These are phyloP conservation scores for Ictidomys tridecemlineatus DNA, from an alignment of 2,113 vertebrate genomes.

Conservation along the genomic window DNA sequence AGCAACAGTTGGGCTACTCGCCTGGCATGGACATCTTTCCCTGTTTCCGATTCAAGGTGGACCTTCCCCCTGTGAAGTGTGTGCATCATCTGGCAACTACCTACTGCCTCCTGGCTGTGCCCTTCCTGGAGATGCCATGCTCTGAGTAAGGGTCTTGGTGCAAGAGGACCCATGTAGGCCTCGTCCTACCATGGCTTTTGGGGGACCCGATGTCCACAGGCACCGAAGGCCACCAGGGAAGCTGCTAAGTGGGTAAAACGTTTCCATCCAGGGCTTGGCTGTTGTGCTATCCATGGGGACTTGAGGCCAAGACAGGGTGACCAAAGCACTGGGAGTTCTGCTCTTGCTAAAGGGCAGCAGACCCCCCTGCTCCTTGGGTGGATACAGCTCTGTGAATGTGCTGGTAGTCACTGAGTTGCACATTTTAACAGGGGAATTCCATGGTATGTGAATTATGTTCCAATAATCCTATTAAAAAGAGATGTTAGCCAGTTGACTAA, in stretches of 20 bases:
- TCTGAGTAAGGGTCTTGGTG: too few relatives aligned
- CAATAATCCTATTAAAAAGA: not conserved
- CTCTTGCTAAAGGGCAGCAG: not conserved
- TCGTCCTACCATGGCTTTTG: not conserved
- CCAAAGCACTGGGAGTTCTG: not conserved
- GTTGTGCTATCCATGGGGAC: too few relatives aligned
- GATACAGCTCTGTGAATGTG: too few relatives aligned
- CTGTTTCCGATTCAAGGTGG: accelerated
- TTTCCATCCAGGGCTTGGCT: not conserved
- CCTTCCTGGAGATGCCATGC: too few relatives aligned
- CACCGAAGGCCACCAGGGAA: not conserved
- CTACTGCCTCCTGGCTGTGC: too few relatives aligned
- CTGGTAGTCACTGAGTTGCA: not conserved
- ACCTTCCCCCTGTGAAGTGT: not conserved
- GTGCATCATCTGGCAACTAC: not conserved
- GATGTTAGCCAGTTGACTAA: not conserved
- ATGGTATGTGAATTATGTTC: not conserved
- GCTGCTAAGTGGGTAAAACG: not conserved
- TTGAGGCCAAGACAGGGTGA: accelerated
- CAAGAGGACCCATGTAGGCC: too few relatives aligned
- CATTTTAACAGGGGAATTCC: not conserved
- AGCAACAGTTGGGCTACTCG: too few relatives aligned
- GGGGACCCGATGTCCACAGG: too few relatives aligned
- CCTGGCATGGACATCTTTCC: too few relatives aligned
- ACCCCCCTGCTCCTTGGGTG: not conserved